phyloP scores from a whole-genome alignment of 1,140 invertebrate species.

The Plectus sambesii region DNA sequence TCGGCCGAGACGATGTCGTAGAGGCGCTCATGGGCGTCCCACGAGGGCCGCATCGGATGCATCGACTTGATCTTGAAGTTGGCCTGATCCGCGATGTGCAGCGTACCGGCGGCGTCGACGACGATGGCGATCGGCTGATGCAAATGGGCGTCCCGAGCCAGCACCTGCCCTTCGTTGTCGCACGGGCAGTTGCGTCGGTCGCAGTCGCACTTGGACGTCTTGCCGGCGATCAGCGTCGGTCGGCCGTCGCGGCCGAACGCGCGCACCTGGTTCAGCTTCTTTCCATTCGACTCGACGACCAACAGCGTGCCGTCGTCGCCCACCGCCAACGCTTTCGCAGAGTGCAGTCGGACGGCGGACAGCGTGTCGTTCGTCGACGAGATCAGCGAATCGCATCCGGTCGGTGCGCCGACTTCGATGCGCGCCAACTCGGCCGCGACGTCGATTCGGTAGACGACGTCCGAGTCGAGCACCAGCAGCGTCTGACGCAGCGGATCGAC shows the following conservation, averaged over 20 bases:
- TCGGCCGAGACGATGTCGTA: conserved; percentile 2
- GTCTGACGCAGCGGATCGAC: no score
- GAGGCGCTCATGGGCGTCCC: conserved; percentile 3
- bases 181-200: conserved; percentile 15
- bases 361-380: no score
- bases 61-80: conserved; percentile 18
- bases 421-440: no score
- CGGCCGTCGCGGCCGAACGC: conserved; percentile 3
- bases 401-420: no score
- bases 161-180: conserved; percentile 6
- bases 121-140: conserved; percentile 12
- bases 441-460: no score
- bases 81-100: conserved; percentile 17
- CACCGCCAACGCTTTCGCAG: no score
- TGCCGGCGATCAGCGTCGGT: conserved; percentile 8
- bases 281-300: conserved; percentile 6
- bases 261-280: conserved; percentile 5
- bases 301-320: conserved; percentile 1
- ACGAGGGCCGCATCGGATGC: conserved; percentile 2
- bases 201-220: conserved; percentile 12
- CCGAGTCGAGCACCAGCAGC: no score
- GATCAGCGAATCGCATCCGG: no score
- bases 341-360: no score
- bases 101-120: conserved; percentile 8
- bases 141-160: conserved; percentile 5